Base-by-base conservation (phyloP, 2,888 invertebrate species). In the Oxyteleia sp. region DNA sequence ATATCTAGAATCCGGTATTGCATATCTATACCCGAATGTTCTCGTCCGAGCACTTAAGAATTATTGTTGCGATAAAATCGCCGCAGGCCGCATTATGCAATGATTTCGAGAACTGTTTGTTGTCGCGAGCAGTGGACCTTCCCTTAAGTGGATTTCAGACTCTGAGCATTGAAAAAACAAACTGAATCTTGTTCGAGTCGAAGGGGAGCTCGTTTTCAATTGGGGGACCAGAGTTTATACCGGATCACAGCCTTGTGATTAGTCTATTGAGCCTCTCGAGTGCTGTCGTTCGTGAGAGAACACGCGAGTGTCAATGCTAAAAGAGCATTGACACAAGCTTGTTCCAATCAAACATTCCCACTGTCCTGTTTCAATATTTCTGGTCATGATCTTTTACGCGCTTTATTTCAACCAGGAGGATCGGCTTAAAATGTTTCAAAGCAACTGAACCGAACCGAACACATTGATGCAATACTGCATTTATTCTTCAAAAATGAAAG, bases 91-190 rank as follows among this genome's bases (percentile, higher is more conserved):
- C 61, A 85, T 86, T 85, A 85, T 68, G 78, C 81, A 79, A 86
- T 82, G 72, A 82, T 78, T 84, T 57, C 64, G 69, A 84, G 68
- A 59, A 76, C 68, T 91, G 92, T 92, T 91, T 92, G 91, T 92
- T 90, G 91, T 91, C 87, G 85, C 88, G 88, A 82, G 87, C 87
- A 88, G 87, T 87, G 88, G 89, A 84, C 88, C 90, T 87, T 88
- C 86, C 81, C 86, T 89, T 87, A 87, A 92, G 91, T 90, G 92
- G 89, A 87, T 89, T 88, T 88, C 86, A 82, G 85, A 88, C 87
- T 84, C 86, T 83, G 86, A 88, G 87, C 88, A 85, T 88, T 91
- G 90, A 90, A 91, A 92, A 93, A 93, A 93, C 90, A 93, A 93
- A 92, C 91, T 86, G 87, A 88, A 89, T 88, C 89, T 86, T 84